Evolutionary conservation across 2,888 invertebrate species (phyloP).

Genomic region (Allophyes oxyacanthae): DNA sequence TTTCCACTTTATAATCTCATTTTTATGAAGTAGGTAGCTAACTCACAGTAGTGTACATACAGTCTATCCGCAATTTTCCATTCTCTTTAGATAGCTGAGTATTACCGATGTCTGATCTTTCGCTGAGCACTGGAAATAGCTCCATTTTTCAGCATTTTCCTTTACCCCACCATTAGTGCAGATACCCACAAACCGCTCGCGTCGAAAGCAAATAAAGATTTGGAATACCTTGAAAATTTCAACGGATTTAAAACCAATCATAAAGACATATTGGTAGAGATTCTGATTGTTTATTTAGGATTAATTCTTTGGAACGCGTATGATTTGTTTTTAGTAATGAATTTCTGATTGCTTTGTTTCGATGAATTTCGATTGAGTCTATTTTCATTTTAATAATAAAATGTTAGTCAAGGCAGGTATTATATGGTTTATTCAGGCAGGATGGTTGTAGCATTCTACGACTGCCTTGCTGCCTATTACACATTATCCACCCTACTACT

Average conservation of each 20-base stretch:
- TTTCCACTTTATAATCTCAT: too few relatives aligned
- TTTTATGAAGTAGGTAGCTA: conserved; percentile 1
- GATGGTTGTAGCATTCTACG: conserved; percentile 2
- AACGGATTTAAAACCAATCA: conserved; percentile 64
- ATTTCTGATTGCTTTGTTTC: conserved; percentile 29
- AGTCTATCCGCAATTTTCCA: conserved; percentile 24
- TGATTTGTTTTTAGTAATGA: conserved; percentile 32
- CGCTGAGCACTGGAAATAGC: conserved; percentile 54
- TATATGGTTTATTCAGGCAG: too few relatives aligned
- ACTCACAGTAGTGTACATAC: conserved; percentile 12
- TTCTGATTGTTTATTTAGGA: conserved; percentile 58
- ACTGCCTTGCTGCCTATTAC: conserved; percentile 3
- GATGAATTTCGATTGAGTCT: conserved; percentile 18
- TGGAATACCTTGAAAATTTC: conserved; percentile 57
- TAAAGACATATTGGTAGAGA: conserved; percentile 56
- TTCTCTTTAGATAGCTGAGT: conserved; percentile 36
- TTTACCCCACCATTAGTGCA: conserved; percentile 62
- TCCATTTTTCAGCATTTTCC: conserved; percentile 63
- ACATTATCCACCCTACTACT: background rate
- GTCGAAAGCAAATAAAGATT: conserved; percentile 63
- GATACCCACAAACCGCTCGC: conserved; percentile 53
- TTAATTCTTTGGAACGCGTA: conserved; percentile 30
- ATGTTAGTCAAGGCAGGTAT: too few relatives aligned
- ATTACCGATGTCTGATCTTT: conserved; percentile 51
- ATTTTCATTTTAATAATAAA: too few relatives aligned